These are phyloP conservation scores for Drosophila hydei DNA, from an alignment of 1,140 invertebrate species.

Conservation along the genomic window DNA sequence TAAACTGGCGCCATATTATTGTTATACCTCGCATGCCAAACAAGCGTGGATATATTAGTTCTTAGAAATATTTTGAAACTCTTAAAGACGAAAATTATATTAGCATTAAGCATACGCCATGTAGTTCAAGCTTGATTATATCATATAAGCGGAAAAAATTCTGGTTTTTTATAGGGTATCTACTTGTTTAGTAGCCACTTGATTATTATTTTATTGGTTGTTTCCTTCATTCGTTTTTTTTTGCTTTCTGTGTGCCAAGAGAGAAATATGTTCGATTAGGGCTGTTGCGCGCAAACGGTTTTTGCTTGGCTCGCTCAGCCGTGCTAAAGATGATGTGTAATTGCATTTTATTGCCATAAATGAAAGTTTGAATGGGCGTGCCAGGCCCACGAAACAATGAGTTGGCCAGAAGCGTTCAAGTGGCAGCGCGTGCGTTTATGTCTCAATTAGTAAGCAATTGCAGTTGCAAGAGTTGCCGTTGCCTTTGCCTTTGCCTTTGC, in stretches of 20 bases:
- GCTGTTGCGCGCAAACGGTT: constrained; percentile 32
- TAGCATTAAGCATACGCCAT: constrained; percentile 18
- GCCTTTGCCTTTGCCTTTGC: not conserved
- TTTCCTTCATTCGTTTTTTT: not conserved
- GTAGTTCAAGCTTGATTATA: not conserved
- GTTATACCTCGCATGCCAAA: constrained; percentile 18
- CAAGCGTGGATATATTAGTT: not conserved
- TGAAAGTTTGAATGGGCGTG: constrained; percentile 49
- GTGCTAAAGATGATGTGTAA: constrained; percentile 67
- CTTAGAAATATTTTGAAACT: too few relatives aligned
- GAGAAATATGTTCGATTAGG: constrained; percentile 41
- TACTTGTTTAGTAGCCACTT: not conserved
- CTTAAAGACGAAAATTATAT: not conserved
- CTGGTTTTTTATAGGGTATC: constrained; percentile 12
- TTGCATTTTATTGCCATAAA: constrained; percentile 78
- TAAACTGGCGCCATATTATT: constrained; percentile 45
- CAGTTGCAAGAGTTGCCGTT: constrained; percentile 30
- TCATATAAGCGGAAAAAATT: not conserved
- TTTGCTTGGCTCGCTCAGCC: constrained; percentile 27
- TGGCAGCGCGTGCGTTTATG: constrained; percentile 47
- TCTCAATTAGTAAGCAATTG: constrained; percentile 73
- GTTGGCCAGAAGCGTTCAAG: constrained; percentile 23
- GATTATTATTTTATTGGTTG: constrained; percentile 7
- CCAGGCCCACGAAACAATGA: not conserved
- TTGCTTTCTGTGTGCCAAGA: not conserved